These are phyloP conservation scores for Trilocha varians DNA, from an alignment of 2,888 invertebrate species.

Conservation along the genomic window DNA sequence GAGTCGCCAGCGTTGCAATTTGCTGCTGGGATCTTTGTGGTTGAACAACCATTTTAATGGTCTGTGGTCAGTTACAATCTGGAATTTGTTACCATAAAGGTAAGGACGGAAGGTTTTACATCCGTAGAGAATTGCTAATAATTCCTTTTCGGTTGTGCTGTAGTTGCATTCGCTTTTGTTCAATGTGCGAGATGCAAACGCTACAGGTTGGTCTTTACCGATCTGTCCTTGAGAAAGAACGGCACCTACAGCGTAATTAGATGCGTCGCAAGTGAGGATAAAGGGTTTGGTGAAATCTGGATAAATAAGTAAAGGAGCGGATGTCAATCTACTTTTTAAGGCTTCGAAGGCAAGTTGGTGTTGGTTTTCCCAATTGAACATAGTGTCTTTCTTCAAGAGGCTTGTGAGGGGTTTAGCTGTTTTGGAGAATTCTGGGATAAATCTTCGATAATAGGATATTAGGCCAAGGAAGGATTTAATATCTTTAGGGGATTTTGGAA, in stretches of 20 bases:
- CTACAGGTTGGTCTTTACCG: neutral
- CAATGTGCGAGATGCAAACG: too few species aligned
- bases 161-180: too few species aligned
- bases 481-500: conserved; percentile 4
- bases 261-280: conserved; percentile 1
- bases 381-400: neutral
- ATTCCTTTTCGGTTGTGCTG: too few species aligned
- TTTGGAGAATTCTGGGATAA: neutral
- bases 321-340: neutral
- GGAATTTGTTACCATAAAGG: too few species aligned
- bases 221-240: neutral
- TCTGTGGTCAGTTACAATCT: too few species aligned
- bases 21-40: too few species aligned
- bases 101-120: too few species aligned
- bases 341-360: neutral
- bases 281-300: conserved; percentile 2
- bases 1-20: too few species aligned
- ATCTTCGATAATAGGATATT: conserved; percentile 4
- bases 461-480: conserved; percentile 2
- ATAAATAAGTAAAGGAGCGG: conserved; percentile 1
- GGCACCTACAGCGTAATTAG: neutral
- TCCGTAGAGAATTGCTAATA: too few species aligned
- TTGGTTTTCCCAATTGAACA: neutral
- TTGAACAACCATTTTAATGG: too few species aligned
- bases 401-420: neutral